These are phyloP conservation scores for Anniella stebbinsi DNA, from an alignment of 2,797 vertebrate species.

Conservation along the genomic window DNA sequence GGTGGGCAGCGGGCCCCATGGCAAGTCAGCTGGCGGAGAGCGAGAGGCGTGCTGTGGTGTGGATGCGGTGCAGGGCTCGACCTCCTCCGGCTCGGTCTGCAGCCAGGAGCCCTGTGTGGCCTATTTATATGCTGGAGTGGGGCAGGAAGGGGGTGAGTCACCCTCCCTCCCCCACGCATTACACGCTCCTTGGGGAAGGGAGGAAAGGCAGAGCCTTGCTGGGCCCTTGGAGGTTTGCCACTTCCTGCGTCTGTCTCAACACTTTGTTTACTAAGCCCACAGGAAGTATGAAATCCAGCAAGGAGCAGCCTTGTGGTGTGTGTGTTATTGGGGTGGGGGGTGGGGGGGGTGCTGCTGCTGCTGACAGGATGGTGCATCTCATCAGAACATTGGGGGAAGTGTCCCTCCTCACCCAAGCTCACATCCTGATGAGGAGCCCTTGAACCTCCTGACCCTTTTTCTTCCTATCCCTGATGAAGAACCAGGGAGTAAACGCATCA, in stretches of 20 bases:
- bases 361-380: neutral
- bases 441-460: neutral
- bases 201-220: neutral
- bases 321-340: neutral
- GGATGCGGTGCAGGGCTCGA: neutral
- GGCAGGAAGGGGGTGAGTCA: conserved; percentile 34
- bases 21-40: neutral
- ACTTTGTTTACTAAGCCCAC: conserved; percentile 15
- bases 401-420: neutral
- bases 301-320: neutral
- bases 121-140: conserved; percentile 61
- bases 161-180: neutral
- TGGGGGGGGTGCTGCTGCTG: too few relatives aligned
- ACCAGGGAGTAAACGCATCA: neutral
- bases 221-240: neutral
- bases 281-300: conserved; percentile 24
- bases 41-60: conserved; percentile 17
- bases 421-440: neutral
- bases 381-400: too few relatives aligned
- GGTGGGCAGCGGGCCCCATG: conserved; percentile 60
- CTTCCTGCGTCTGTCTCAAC: conserved; percentile 35
- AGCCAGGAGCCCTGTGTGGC: fast-evolving
- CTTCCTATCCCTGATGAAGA: neutral
- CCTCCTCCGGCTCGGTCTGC: conserved; percentile 4
- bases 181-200: neutral